Base-by-base conservation (phyloP, 2,797 vertebrate species). In the Astyanax mexicanus region DNA sequence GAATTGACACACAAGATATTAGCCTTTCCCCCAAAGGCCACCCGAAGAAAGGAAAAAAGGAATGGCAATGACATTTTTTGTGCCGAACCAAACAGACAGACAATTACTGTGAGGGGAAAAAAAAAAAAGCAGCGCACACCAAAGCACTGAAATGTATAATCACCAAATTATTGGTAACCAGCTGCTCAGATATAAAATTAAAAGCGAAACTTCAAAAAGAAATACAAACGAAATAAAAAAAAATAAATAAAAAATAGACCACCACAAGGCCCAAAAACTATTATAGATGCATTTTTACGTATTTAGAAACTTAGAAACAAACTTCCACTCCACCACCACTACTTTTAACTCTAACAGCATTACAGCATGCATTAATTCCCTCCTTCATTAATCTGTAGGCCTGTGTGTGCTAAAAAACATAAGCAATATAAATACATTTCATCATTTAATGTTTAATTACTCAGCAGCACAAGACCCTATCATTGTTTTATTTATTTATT, bases 1-100 rank as follows among this genome's bases (percentile, higher is more conserved):
- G 93, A 94, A 91, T 89, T 93, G 92, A 93, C 92, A 93, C 91
- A 93, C 90, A 92, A 92, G 90, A 92, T 88, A 92, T 93, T 93
- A 93, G 89, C 92, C 92, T 93, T 93, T 93, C 93, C 91, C 92
- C 93, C 77, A 92, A 84, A 93, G 93, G 91, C 91, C 89, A 93
- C 81, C 82, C 79, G 77, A 84, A 90, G 87, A 89, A 84, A 85
- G 87, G 88, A 87, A 92, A 87, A 89, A 91, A 91, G 88, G 90
- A 92, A 93, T 88, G 89, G 84, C 89, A 92, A 89, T 91, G 91
- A 91, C 91, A 92, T 88, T 76, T 88, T 76, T 32, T 84, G 80
- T 83, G 86, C 88, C 90, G 87, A 90, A 85, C 82, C 86, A 90
- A 90, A 90, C 87, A 91, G 79, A 84, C 86, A 86, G 75, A 80